Conservation (phyloP, 2,113 vertebrate genomes). For the Nymphicus hollandicus region DNA sequence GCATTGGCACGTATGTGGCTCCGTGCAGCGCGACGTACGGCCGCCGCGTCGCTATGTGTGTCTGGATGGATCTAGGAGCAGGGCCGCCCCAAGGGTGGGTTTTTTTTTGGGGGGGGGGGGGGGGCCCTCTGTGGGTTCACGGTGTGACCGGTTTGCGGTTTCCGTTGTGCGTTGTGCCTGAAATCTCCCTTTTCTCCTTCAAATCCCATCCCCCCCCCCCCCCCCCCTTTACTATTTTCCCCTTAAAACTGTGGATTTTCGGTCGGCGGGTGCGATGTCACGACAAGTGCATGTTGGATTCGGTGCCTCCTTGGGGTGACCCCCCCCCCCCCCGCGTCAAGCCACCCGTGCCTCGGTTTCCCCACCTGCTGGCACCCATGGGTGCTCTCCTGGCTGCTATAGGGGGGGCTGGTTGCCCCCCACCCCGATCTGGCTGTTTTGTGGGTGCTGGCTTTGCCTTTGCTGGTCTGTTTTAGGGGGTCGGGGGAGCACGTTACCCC, state of each 20-base stretch:
- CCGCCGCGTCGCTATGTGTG: too few relatives aligned
- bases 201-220: too few relatives aligned
- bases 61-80: too few relatives aligned
- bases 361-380: not conserved
- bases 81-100: too few relatives aligned
- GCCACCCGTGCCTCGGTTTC: not conserved
- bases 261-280: not conserved
- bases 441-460: not conserved
- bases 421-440: not conserved
- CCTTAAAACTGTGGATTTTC: not conserved
- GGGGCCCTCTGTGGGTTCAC: too few relatives aligned
- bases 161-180: not conserved
- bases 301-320: not conserved
- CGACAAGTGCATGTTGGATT: constrained; percentile 5
- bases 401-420: not conserved
- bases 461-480: not conserved
- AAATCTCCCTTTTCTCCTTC: not conserved
- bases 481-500: not conserved
- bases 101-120: too few relatives aligned
- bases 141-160: not conserved
- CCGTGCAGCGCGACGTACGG: too few relatives aligned
- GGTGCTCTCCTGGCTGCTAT: not conserved
- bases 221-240: not conserved
- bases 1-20: too few relatives aligned
- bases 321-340: not conserved